Base-by-base conservation (phyloP, 2,797 vertebrate species). In the Otus scops region DNA sequence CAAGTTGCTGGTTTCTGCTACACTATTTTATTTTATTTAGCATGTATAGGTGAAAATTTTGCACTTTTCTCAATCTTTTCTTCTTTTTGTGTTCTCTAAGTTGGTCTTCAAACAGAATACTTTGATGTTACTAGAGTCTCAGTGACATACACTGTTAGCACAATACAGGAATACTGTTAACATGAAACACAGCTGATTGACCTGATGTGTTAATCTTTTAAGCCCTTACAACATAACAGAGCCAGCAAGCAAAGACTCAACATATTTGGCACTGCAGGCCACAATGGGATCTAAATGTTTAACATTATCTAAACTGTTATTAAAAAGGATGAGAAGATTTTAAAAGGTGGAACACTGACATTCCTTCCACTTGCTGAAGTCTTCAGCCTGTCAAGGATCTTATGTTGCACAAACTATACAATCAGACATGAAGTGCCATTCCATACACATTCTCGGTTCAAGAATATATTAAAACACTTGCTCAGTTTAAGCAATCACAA, bases 271-370 rank as follows among this genome's bases (percentile, higher is more conserved):
- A 78, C 57, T 26, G 43, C 69, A 92, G 59, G 74, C 41, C 53
- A 81, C 78, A 89, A 63, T 12, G 34, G 54, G 67, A 92, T 89
- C 70, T 85, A 85, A 91, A 73, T 45, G 85, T 82, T 95, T 88
- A 92, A 78, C 41, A 22, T 78, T 76, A 89, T 43, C 57, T 95
- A 89, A 95, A 87, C 65, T 76, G 71, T 68, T 74, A 85, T 47
- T 75, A 68, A 71, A 86, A 91, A 74, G 61, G 57, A 84, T 75
- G 23, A 85, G 81, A 76, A 73, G 41, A 67, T 69, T 86, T 82
- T 69, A 64, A 18, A 83, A 85, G 73, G 56, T 15, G 51, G 64
- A 92, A 59, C 41, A 67, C 34, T 11, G 18, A 43, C 38, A 32
- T 74, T 59, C 68, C 12, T 64, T 60, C 32, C 27, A 34, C 71